phyloP scores from a whole-genome alignment of 2,888 invertebrate species.

The Nycteola revayana region DNA sequence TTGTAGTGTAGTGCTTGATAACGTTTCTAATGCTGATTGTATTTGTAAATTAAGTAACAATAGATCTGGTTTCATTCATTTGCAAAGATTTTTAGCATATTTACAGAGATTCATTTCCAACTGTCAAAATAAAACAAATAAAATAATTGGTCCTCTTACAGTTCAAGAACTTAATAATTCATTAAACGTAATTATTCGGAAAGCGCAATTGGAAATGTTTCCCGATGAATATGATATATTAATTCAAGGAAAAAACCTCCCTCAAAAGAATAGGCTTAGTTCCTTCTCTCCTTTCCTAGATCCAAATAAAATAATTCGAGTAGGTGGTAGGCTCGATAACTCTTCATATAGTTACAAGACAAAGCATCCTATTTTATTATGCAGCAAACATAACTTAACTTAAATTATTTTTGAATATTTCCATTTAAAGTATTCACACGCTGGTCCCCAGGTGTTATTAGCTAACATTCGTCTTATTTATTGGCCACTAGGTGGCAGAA shows the following conservation, averaged over 20 bases:
- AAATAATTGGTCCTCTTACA: background rate
- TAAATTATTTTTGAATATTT: background rate
- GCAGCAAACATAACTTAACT: background rate
- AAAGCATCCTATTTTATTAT: slow-evolving; percentile 3
- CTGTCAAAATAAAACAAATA: slow-evolving; percentile 1
- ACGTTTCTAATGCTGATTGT: background rate
- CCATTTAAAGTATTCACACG: background rate
- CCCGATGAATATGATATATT: slow-evolving; percentile 1
- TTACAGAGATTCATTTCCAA: slow-evolving; percentile 1
- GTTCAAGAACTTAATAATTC: background rate
- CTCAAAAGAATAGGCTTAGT: slow-evolving; percentile 1
- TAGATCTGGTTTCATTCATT: slow-evolving; percentile 1
- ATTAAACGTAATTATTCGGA: background rate
- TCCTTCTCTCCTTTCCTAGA: slow-evolving; percentile 6
- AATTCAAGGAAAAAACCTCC: background rate
- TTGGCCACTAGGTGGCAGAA: background rate
- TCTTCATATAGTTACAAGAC: slow-evolving; percentile 1
- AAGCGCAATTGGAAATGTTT: slow-evolving; percentile 1
- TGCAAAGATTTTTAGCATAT: slow-evolving; percentile 2
- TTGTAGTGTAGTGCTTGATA: background rate
- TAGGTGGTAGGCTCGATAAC: slow-evolving; percentile 2
- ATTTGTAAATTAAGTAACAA: slow-evolving; percentile 3
- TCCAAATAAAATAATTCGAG: slow-evolving; percentile 1
- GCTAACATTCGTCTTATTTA: background rate
- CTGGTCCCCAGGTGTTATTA: background rate